These are phyloP conservation scores for Schizothorax lantsangensis DNA, from an alignment of 2,797 vertebrate genomes.

Conservation along the genomic window DNA sequence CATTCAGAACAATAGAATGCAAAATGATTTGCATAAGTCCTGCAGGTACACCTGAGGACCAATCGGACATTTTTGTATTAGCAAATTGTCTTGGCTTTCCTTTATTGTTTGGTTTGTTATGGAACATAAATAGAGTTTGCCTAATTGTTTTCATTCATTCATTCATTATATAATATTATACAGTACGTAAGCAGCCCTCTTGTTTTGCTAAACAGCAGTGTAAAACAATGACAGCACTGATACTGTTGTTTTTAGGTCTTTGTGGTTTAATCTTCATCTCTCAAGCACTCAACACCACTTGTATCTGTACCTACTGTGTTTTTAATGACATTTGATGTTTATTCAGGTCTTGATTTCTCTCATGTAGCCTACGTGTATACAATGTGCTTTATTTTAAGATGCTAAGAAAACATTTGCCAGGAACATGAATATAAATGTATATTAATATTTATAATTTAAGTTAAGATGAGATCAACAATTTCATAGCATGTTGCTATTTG, in stretches of 20 bases:
- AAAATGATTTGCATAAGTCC: constrained; percentile 35
- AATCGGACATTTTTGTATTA: not conserved
- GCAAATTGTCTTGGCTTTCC: not conserved
- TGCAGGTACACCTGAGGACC: constrained; percentile 7
- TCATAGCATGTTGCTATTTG: not conserved
- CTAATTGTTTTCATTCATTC: not conserved
- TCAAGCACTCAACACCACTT: constrained; percentile 6
- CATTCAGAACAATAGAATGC: constrained; percentile 27
- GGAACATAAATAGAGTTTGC: not conserved
- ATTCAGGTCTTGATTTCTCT: not conserved
- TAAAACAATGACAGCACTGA: not conserved
- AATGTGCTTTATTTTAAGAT: not conserved
- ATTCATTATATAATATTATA: not conserved
- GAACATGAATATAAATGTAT: not conserved
- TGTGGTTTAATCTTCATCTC: constrained; percentile 19
- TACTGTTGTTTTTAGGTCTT: not conserved
- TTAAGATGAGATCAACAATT: not conserved
- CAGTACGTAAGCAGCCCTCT: not conserved
- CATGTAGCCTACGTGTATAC: too few relatives aligned
- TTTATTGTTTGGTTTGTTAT: not conserved
- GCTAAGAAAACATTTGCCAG: not conserved
- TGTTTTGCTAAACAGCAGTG: not conserved
- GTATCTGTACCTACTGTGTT: constrained; percentile 16
- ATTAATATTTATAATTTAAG: not conserved
- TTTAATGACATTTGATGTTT: not conserved